Evolutionary conservation across 2,797 vertebrate genomes (phyloP).

Genomic region (Pangasius djambal): DNA sequence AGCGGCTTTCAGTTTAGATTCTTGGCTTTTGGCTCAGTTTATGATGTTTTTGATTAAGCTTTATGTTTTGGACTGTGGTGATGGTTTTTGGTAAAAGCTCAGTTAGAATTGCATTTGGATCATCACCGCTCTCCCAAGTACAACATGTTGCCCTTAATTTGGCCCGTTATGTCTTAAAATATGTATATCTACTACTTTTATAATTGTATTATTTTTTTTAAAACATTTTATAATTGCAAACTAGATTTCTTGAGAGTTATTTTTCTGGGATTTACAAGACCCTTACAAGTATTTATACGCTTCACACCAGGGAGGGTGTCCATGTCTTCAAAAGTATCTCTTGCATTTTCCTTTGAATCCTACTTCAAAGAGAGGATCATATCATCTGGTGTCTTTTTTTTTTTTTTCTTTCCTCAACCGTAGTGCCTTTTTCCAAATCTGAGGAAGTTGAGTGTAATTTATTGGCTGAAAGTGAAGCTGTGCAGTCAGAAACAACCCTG

Average conservation of each 20-base stretch:
- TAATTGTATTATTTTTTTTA: too few species aligned
- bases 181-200: too few species aligned
- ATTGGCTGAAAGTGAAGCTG: neutral
- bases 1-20: neutral
- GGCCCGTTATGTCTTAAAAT: neutral
- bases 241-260: neutral
- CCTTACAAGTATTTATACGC: neutral
- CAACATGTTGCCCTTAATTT: neutral
- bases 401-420: too few species aligned
- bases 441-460: neutral
- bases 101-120: neutral
- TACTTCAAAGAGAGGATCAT: neutral
- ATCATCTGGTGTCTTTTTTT: neutral
- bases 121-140: neutral
- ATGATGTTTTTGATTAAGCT: neutral
- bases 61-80: neutral
- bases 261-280: neutral
- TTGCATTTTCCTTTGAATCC: neutral
- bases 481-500: neutral
- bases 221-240: neutral
- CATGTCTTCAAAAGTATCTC: neutral
- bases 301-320: neutral
- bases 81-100: neutral
- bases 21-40: neutral
- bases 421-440: neutral